Evolutionary conservation across 2,797 vertebrate species (phyloP), one percentile per base, ranked within the genome.

Genomic region (Synanceia verrucosa): DNA sequence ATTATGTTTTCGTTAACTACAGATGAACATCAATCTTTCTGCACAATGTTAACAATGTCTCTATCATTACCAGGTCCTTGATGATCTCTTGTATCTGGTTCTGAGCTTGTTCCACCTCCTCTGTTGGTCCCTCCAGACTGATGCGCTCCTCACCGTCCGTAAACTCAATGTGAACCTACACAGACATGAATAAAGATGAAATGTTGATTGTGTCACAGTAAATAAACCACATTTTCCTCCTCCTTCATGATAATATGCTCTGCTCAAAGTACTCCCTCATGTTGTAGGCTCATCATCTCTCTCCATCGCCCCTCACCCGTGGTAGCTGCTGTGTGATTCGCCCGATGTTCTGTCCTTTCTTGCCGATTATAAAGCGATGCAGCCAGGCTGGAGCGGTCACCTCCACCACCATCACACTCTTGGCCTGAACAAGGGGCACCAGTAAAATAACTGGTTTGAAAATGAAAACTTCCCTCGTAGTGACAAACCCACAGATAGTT

Each of bases 321-420:
- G 94, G 94, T 3, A 94, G 89, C 78, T 94, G 94, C 79, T 96
- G 92, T 19, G 93, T 95, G 79, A 96, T 96, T 44, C 93, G 91
- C 11, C 93, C 89, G 36, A 96, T 95, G 89, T 95, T 95, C 80
- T 95, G 94, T 63, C 94, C 94, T 86, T 95, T 96, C 76, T 95
- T 95, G 65, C 93, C 94, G 16, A 96, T 95, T 84, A 96, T 95
- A 89, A 95, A 95, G 76, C 92, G 95, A 79, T 96, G 95, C 21
- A 96, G 87, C 94, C 94, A 96, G 28, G 94, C 94, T 0, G 94
- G 95, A 62, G 94, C 94, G 0, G 81, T 94, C 71, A 95, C 94
- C 52, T 94, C 94, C 70, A 94, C 88, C 85, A 95, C 92, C 86
- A 93, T 94, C 63, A 92, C 94, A 43, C 93, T 94, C 81, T 95